Base-by-base conservation (phyloP, 2,888 invertebrate genomes). In the Coleophora deauratella region DNA sequence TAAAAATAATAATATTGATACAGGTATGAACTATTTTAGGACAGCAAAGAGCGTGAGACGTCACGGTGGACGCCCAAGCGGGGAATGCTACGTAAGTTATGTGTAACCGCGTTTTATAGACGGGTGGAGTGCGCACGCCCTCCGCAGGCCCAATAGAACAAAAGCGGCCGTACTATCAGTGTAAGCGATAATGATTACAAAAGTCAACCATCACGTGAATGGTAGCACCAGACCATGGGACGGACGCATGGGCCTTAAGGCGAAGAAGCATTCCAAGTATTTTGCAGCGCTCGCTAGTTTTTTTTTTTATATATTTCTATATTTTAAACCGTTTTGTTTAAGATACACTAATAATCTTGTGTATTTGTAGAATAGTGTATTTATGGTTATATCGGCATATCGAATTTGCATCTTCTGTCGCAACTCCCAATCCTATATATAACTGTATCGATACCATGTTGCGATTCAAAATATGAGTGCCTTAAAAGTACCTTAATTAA, bases 81-180 rank as follows among this genome's bases (percentile, higher is more conserved):
- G 59, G 56, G 45, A 66, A 62, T 73, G 75, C 67, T 67, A 50
- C 40, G 41, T 41, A 41, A 37, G 42, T 49, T 42, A 45, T 42
- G 49, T 49, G 53, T 48, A 46, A 47, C 55, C 52, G 48, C 52
- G 55, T 71, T 80, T 57, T 79, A 78, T 76, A 77, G 55, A 66
- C 54, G 72, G 72, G 66, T 64, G 63, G 52, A 60, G 63, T 65
- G 58, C 55, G 63, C 84, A 82, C 81, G 71, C 82, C 84, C 76
- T 72, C 80, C 48, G 44, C 55, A 52, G 66, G 58, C 44, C 84
- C 82, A 84, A 85, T 84, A 60, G 66, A 72, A 62, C 63, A 63
- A 60, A 55, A 62, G 51, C 47, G 41, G 43, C 33, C 33, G 14
- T 9, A 33, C 21, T 31, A 38, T 32, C 31, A n/a, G 31, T 9